Conservation (phyloP, 2,113 vertebrate genomes). For the Cynopterus brachyotis region DNA sequence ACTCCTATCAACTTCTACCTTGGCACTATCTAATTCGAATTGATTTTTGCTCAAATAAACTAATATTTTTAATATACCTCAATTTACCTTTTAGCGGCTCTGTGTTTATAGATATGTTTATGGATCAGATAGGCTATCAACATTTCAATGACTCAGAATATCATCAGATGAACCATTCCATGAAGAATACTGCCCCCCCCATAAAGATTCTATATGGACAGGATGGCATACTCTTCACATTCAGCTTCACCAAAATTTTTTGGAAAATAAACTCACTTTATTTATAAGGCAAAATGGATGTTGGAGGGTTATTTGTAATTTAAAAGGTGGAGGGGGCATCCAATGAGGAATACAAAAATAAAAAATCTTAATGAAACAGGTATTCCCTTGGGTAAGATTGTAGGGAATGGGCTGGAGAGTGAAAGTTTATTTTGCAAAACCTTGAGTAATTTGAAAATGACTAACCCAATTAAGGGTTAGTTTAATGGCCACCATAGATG, state of each 20-base stretch:
- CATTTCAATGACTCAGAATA: not conserved
- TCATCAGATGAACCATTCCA: not conserved
- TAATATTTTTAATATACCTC: not conserved
- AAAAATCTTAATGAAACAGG: conserved; percentile 67
- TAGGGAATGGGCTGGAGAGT: conserved; percentile 28
- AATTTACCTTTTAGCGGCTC: not conserved
- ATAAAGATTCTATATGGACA: not conserved
- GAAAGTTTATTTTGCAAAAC: conserved; percentile 46
- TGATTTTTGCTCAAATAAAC: not conserved
- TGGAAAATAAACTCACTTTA: conserved; percentile 33
- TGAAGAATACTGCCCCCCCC: not conserved
- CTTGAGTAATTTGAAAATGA: conserved; percentile 54
- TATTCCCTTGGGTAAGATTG: conserved; percentile 45
- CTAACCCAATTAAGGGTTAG: conserved; percentile 12
- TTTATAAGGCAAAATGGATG: conserved; percentile 5
- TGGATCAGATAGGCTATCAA: not conserved
- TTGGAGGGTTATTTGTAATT: conserved; percentile 48
- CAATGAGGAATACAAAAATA: conserved; percentile 55
- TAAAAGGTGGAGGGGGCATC: not conserved
- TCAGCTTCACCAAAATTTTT: not conserved
- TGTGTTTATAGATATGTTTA: not conserved
- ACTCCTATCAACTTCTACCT: not conserved
- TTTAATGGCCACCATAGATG: not conserved
- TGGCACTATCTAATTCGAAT: not conserved
- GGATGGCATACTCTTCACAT: not conserved